These are phyloP conservation scores for Lagopus muta DNA, from an alignment of 2,113 vertebrate species.

Conservation along the genomic window DNA sequence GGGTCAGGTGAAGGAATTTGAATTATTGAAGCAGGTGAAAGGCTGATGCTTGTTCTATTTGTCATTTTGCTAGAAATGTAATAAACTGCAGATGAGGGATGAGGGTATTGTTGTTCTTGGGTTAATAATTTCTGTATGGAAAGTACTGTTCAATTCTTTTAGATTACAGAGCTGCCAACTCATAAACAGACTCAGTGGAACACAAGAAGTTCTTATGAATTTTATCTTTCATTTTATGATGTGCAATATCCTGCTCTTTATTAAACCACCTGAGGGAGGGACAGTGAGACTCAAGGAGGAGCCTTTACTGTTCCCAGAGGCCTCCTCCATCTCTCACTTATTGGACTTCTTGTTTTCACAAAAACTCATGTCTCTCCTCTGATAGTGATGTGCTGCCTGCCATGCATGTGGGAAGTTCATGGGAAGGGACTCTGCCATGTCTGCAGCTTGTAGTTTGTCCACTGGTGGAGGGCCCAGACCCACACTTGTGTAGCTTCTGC, in stretches of 20 bases:
- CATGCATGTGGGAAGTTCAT: background rate
- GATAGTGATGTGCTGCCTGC: background rate
- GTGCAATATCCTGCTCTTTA: conserved; percentile 56
- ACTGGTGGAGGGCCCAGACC: too few species aligned
- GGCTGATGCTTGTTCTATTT: background rate
- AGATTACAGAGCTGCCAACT: conserved; percentile 9
- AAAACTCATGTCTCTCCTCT: background rate
- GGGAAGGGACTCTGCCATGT: too few species aligned
- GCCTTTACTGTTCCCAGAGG: background rate
- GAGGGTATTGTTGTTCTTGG: background rate
- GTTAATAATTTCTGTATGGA: conserved; percentile 20
- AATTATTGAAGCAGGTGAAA: background rate
- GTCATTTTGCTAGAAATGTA: background rate
- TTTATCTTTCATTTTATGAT: background rate
- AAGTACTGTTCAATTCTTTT: background rate
- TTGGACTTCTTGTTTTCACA: background rate
- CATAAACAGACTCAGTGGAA: background rate
- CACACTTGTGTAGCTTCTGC: background rate
- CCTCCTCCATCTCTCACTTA: background rate
- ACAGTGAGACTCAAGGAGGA: background rate
- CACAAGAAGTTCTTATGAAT: background rate
- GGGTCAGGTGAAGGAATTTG: background rate
- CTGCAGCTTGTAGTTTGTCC: background rate
- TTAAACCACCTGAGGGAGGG: conserved; percentile 24
- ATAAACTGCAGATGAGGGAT: background rate